These are phyloP conservation scores for Rallus crepitans DNA, from an alignment of 2,797 vertebrate species.

Conservation along the genomic window DNA sequence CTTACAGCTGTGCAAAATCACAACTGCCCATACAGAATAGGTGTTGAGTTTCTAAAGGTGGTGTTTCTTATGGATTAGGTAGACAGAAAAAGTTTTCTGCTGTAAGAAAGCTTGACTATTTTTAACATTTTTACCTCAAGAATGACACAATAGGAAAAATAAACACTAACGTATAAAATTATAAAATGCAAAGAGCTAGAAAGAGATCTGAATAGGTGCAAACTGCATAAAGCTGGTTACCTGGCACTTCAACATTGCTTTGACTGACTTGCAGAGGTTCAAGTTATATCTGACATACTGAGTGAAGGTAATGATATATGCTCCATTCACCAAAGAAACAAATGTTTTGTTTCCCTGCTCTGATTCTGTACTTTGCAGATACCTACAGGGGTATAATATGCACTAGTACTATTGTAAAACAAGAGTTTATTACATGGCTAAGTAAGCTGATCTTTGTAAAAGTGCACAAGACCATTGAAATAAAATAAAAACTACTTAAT, in stretches of 20 bases:
- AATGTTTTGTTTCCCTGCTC: conserved; percentile 80
- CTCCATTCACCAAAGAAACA: conserved; percentile 80
- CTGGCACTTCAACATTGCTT: conserved; percentile 50
- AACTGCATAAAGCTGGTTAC: conserved; percentile 68
- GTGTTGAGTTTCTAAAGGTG: background rate
- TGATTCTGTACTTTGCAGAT: conserved; percentile 78
- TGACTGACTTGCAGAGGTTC: conserved; percentile 70
- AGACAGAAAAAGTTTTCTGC: background rate
- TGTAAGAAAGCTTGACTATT: background rate
- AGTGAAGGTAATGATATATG: conserved; percentile 79
- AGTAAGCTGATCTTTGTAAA: conserved; percentile 89
- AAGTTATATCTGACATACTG: conserved; percentile 70
- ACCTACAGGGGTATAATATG: conserved; percentile 79
- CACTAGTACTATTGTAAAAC: conserved; percentile 83
- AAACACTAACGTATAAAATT: background rate
- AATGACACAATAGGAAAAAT: background rate
- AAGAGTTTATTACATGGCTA: conserved; percentile 87
- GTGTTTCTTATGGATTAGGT: background rate
- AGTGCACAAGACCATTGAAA: conserved; percentile 87
- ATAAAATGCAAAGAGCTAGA: conserved; percentile 39
- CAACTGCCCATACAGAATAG: background rate
- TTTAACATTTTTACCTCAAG: background rate
- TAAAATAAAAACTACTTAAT: conserved; percentile 92
- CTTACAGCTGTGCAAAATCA: background rate
- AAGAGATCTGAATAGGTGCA: conserved; percentile 13